Conservation (phyloP, 1,140 invertebrate genomes). For the Zaprionus davidi region DNA sequence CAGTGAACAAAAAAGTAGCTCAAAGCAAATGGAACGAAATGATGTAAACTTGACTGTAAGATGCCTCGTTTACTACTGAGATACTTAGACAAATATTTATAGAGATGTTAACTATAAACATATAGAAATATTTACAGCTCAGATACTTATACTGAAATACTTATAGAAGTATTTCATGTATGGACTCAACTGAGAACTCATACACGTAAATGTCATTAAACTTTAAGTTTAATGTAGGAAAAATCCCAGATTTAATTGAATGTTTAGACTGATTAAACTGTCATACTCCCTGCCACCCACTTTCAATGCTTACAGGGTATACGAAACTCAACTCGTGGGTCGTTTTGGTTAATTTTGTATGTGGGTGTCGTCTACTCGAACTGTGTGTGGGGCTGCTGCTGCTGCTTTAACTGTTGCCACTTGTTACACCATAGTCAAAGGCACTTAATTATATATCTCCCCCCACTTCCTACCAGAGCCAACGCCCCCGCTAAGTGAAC, state of each 20-base stretch:
- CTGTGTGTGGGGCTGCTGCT: slow-evolving; percentile 9
- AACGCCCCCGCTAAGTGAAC: not conserved
- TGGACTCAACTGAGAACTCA: no score
- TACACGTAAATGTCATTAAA: no score
- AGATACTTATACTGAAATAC: no score
- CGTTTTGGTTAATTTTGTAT: slow-evolving; percentile 32
- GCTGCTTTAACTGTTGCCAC: slow-evolving; percentile 1
- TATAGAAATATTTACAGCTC: no score
- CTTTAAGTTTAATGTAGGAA: no score
- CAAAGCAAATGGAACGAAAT: slow-evolving; percentile 28
- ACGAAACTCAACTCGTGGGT: slow-evolving; percentile 25
- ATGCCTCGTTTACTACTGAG: not conserved
- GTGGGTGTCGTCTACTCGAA: slow-evolving; percentile 29
- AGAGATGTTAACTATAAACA: no score
- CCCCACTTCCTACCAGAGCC: not conserved
- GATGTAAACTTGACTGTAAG: not conserved
- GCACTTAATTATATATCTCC: slow-evolving; percentile 62
- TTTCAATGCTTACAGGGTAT: slow-evolving; percentile 28
- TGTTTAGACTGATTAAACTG: no score
- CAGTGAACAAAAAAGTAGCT: slow-evolving; percentile 26
- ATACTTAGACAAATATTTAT: no score
- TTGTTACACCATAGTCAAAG: slow-evolving; percentile 33
- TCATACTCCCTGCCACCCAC: not conserved
- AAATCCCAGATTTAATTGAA: no score
- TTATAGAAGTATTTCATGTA: no score